A percentile compares a stretch with the other conserved stretches of the same genome.
These are phyloP conservation scores for Apis florea DNA, from an alignment of 1,140 invertebrate genomes.

Conservation along the genomic window DNA sequence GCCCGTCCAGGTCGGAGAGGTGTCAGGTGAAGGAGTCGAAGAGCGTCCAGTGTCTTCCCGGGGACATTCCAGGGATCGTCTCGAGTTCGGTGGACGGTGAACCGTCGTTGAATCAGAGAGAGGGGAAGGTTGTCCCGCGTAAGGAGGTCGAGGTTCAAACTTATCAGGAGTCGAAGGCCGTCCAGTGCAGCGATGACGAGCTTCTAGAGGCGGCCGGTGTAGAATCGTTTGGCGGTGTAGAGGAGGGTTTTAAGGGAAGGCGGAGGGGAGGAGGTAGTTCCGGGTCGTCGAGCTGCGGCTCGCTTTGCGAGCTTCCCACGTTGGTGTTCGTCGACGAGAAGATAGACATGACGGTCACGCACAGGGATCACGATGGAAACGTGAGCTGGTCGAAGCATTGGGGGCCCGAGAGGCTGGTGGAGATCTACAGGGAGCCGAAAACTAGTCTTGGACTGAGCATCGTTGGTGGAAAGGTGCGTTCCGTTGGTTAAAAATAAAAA, in stretches of 20 bases:
- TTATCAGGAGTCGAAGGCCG: conserved; percentile 71
- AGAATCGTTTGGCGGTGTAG: neutral
- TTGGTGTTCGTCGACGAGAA: conserved; percentile 67
- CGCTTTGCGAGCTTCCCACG: conserved; percentile 36
- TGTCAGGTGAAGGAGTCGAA: conserved; percentile 73
- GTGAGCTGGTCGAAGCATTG: conserved; percentile 89
- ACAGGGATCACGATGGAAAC: conserved; percentile 74
- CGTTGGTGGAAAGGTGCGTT: conserved; percentile 93
- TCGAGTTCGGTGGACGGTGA: neutral
- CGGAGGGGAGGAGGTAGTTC: conserved; percentile 43
- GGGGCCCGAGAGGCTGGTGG: conserved; percentile 90
- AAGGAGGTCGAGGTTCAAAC: conserved; percentile 74
- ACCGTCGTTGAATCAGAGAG: neutral
- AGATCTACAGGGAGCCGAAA: conserved; percentile 86
- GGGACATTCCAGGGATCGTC: conserved; percentile 36
- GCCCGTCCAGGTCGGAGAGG: conserved; percentile 65
- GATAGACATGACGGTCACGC: conserved; percentile 79
- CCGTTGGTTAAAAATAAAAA: conserved; percentile 23
- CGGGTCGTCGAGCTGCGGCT: conserved; percentile 41
- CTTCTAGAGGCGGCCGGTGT: conserved; percentile 32
- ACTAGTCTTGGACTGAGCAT: conserved; percentile 96
- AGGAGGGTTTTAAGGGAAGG: neutral
- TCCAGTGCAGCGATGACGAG: conserved; percentile 68
- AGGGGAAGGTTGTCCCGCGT: conserved; percentile 49
- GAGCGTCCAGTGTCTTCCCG: conserved; percentile 69